phyloP scores from a whole-genome alignment of 2,797 vertebrate genomes.

The Tragelaphus eurycerus region DNA sequence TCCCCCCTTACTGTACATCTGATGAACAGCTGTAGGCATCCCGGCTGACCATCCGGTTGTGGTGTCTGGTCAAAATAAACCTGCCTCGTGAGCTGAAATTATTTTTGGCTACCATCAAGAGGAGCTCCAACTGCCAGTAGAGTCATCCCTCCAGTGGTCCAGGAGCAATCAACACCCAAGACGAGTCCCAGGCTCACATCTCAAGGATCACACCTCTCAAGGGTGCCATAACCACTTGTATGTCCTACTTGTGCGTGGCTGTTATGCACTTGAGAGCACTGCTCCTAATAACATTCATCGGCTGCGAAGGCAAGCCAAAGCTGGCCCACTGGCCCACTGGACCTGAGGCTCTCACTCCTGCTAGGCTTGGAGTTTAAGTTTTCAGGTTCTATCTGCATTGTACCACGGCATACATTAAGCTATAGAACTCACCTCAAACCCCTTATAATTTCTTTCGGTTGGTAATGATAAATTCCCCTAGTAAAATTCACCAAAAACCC shows the following conservation, averaged over 20 bases:
- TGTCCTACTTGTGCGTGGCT: not conserved
- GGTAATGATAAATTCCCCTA: not conserved
- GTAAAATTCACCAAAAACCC: not conserved
- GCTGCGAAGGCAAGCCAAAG: not conserved
- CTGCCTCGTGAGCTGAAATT: not conserved
- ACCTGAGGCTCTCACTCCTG: not conserved
- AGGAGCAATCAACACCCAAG: not conserved
- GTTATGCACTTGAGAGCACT: not conserved
- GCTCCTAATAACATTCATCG: not conserved
- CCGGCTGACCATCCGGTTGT: not conserved
- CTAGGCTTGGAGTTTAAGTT: not conserved
- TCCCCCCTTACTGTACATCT: not conserved
- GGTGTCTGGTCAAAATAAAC: not conserved
- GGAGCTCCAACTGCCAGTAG: not conserved
- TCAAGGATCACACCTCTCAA: not conserved
- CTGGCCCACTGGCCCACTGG: too few species aligned
- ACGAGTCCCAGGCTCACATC: not conserved
- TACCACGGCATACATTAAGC: not conserved
- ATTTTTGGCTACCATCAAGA: not conserved
- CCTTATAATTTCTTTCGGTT: not conserved
- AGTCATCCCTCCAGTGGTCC: not conserved
- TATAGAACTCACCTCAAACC: not conserved
- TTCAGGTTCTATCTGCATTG: not conserved
- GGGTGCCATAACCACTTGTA: not conserved
- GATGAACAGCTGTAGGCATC: not conserved